These are phyloP conservation scores for Parazoanthus swiftii DNA, from an alignment of 92 coral and sea anemone species.

Conservation along the genomic window DNA sequence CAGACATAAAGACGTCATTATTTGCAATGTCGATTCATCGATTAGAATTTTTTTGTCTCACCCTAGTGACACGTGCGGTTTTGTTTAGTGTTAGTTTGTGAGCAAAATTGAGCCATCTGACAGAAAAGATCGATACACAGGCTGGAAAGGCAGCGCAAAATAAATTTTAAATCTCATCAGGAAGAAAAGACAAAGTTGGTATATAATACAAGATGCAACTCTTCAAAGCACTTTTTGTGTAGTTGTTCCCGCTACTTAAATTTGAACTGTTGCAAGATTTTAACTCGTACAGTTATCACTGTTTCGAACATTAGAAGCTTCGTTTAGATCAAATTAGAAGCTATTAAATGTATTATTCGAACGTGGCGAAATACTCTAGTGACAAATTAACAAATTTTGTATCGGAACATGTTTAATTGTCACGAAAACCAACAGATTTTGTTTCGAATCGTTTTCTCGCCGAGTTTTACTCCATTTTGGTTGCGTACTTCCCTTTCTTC, in stretches of 20 bases:
- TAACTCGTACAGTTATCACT: slow-evolving; percentile 9
- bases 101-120: slow-evolving; percentile 14
- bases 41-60: slow-evolving; percentile 38
- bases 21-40: slow-evolving; percentile 38
- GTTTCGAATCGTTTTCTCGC: slow-evolving; percentile 1
- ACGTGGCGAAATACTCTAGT: slow-evolving; percentile 35
- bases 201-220: neutral
- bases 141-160: slow-evolving; percentile 4
- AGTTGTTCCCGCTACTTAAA: neutral
- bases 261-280: neutral
- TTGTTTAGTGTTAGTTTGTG: slow-evolving; percentile 32
- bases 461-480: neutral
- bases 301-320: slow-evolving; percentile 20
- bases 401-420: slow-evolving; percentile 35
- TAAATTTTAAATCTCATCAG: neutral
- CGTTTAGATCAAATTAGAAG: slow-evolving; percentile 32
- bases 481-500: neutral
- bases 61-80: slow-evolving; percentile 45
- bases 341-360: slow-evolving; percentile 31
- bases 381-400: slow-evolving; percentile 44
- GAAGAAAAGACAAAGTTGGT: slow-evolving; percentile 2
- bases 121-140: slow-evolving; percentile 11
- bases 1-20: slow-evolving; percentile 27
- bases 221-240: neutral
- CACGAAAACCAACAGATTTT: slow-evolving; percentile 32